Evolutionary conservation across 2,888 invertebrate genomes (phyloP).

Genomic region (Hoplodrina blanda): DNA sequence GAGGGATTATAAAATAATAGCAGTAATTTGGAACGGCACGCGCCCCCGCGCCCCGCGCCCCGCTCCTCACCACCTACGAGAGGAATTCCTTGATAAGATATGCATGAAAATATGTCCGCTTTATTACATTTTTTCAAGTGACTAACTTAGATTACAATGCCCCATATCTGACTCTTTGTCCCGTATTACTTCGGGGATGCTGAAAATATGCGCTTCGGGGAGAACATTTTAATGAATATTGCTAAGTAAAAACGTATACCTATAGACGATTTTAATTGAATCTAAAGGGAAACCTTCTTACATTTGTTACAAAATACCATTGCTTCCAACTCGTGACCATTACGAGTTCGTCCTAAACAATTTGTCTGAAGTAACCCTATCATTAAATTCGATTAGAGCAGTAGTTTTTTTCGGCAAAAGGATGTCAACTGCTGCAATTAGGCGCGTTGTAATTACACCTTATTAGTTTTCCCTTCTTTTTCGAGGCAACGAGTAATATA

Average conservation of each 20-base stretch:
- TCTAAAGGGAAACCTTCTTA: background rate
- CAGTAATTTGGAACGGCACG: conserved; percentile 89
- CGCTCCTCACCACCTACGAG: conserved; percentile 70
- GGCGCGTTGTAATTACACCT: conserved; percentile 82
- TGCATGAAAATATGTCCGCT: conserved; percentile 88
- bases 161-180: conserved; percentile 67
- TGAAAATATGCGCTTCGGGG: conserved; percentile 19
- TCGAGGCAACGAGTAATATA: conserved; percentile 73
- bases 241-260: background rate
- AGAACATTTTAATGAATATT: conserved; percentile 19
- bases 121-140: conserved; percentile 88
- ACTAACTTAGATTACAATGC: conserved; percentile 73
- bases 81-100: conserved; percentile 88
- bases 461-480: conserved; percentile 81
- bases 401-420: conserved; percentile 76
- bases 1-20: conserved; percentile 91
- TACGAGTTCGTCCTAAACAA: conserved; percentile 36
- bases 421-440: conserved; percentile 86
- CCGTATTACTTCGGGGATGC: conserved; percentile 23
- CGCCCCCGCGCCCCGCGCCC: conserved; percentile 70
- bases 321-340: conserved; percentile 6
- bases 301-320: background rate
- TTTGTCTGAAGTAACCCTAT: conserved; percentile 73
- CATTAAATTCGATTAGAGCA: conserved; percentile 82
- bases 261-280: conserved; percentile 1